Evolutionary conservation across 2,113 vertebrate species (phyloP).

Genomic region (Leucosticte australis): DNA sequence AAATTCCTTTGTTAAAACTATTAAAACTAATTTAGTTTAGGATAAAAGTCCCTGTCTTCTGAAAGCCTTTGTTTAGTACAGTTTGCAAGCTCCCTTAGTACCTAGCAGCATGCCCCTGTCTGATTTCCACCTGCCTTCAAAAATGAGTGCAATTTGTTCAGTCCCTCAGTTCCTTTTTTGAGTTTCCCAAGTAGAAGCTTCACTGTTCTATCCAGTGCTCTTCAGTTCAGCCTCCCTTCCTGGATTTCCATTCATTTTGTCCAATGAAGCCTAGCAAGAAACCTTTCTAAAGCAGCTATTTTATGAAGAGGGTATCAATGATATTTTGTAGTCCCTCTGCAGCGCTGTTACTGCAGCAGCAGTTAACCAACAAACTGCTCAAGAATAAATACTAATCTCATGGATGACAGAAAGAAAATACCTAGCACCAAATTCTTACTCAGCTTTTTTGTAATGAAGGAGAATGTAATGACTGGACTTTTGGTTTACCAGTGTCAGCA

Average conservation of each 20-base stretch:
- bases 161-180: neutral
- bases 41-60: neutral
- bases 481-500: neutral
- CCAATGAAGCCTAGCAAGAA: neutral
- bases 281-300: neutral
- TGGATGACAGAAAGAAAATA: constrained; percentile 6
- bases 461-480: neutral
- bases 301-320: neutral
- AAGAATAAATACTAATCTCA: neutral
- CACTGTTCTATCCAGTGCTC: neutral
- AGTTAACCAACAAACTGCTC: neutral
- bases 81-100: neutral
- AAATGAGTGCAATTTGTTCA: neutral
- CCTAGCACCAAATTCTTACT: neutral
- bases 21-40: neutral
- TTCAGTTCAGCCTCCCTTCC: neutral
- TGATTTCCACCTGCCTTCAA: neutral
- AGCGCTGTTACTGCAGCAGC: neutral
- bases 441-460: neutral
- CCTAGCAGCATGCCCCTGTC: neutral
- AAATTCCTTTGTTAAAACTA: neutral
- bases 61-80: neutral
- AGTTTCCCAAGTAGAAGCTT: neutral
- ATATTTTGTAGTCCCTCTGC: neutral
- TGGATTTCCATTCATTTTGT: neutral